phyloP scores from a whole-genome alignment of 2,113 vertebrate genomes.

The Tor tambroides region DNA sequence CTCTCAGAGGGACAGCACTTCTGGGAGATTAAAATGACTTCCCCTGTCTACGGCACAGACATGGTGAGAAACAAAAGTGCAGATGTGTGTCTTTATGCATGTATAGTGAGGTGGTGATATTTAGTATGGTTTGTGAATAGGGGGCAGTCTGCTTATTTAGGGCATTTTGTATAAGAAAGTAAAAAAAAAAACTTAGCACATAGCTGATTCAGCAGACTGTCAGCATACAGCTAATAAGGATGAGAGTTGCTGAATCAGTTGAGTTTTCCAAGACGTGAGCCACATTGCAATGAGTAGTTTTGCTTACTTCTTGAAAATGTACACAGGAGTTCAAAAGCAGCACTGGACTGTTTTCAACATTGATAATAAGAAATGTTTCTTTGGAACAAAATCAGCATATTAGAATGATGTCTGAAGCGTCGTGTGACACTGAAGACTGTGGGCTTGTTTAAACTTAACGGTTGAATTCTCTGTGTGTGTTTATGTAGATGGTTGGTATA shows the following conservation, averaged over 20 bases:
- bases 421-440: neutral
- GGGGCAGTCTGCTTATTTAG: neutral
- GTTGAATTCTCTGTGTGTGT: constrained; percentile 5
- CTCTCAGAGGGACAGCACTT: constrained; percentile 95
- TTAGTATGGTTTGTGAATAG: neutral
- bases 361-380: neutral
- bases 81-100: neutral
- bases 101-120: neutral
- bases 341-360: neutral
- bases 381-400: neutral
- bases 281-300: neutral
- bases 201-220: constrained; percentile 11
- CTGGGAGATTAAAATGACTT: constrained; percentile 99
- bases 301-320: neutral
- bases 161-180: neutral
- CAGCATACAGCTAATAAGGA: neutral
- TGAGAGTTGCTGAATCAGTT: constrained; percentile 8
- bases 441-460: neutral
- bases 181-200: neutral
- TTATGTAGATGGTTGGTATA: constrained; percentile 91
- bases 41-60: constrained; percentile 94
- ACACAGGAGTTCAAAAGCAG: neutral
- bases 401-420: neutral
- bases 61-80: constrained; percentile 79
- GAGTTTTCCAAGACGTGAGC: neutral